Conservation (phyloP, 2,797 vertebrate genomes). For the Urophycis tenuis region DNA sequence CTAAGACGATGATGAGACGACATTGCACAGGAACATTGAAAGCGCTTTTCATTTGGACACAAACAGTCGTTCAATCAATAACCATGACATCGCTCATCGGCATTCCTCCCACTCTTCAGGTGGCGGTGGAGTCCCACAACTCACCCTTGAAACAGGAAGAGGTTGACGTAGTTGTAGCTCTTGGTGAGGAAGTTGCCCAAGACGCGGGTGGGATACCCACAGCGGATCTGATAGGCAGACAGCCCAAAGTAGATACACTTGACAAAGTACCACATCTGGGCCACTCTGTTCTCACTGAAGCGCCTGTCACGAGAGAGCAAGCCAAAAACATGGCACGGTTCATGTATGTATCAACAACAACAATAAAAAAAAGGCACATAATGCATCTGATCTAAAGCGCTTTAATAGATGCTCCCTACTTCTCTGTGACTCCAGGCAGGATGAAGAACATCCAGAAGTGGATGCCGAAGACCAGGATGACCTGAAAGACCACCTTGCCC, state of each 20-base stretch:
- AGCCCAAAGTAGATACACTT: slow-evolving; percentile 99
- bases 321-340: not conserved
- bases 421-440: slow-evolving; percentile 86
- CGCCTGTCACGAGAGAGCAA: slow-evolving; percentile 71
- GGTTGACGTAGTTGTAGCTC: slow-evolving; percentile 98
- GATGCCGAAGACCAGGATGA: slow-evolving; percentile 95
- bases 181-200: slow-evolving; percentile 99
- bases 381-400: not conserved
- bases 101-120: not conserved
- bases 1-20: not conserved
- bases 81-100: not conserved
- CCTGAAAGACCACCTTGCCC: slow-evolving; percentile 97
- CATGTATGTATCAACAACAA: not conserved
- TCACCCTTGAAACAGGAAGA: slow-evolving; percentile 99
- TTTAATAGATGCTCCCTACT: slow-evolving; percentile 63
- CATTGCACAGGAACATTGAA: not conserved
- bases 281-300: slow-evolving; percentile 91
- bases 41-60: not conserved
- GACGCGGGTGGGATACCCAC: slow-evolving; percentile 94
- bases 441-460: slow-evolving; percentile 99
- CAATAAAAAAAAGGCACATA: not conserved
- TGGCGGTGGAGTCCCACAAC: slow-evolving; percentile 34
- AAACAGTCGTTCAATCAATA: not conserved
- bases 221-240: slow-evolving; percentile 98
- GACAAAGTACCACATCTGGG: slow-evolving; percentile 99